Evolutionary conservation across 2,113 vertebrate genomes (phyloP), one percentile per base, ranked within the genome.

Genomic region (Stomatorhinus ivindoensis): DNA sequence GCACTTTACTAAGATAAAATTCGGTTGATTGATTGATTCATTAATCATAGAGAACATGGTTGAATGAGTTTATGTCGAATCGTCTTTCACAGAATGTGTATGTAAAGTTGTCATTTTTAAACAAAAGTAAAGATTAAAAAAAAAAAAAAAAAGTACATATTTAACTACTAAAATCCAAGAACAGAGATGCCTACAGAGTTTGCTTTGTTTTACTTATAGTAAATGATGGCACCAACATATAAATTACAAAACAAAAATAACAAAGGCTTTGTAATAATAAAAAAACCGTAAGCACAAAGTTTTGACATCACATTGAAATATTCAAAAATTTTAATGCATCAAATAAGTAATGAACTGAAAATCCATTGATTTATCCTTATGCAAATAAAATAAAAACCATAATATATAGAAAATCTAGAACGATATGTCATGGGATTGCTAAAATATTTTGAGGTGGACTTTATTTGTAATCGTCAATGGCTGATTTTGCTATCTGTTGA

Each of bases 391-490:
- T 24, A 46, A 84, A 84, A 84, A 39, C 42, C 82, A 24, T 3
- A 84, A 84, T 84, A 84, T 84, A 84, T 44, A 84, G 21, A 84
- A 84, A 24, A 84, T 47, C 80, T 51, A n/a, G 31, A 69, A 73
- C 21, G 35, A 89, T 87, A 76, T 19, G 86, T 90, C 44, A 24
- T 83, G 53, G 69, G 39, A 82, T 69, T 90, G 58, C 27, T 53
- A 46, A 80, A 87, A 87, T 51, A 31, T 31, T 87, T 61, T 44
- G 42, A 87, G 13, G 46, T 87, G 84, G 86, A 87, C 48, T 90
- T 90, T 58, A 90, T 86, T 87, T 90, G 88, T 82, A 24, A 89
- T 83, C 21, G 47, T 61, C 89, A 69, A 48, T 89, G 24, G 21
- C 84, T 48, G 47, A 46, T 73, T 65, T 44, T 42, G 61, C 55